These are phyloP conservation scores for Channa maculata DNA, from an alignment of 2,113 vertebrate species.

Conservation along the genomic window DNA sequence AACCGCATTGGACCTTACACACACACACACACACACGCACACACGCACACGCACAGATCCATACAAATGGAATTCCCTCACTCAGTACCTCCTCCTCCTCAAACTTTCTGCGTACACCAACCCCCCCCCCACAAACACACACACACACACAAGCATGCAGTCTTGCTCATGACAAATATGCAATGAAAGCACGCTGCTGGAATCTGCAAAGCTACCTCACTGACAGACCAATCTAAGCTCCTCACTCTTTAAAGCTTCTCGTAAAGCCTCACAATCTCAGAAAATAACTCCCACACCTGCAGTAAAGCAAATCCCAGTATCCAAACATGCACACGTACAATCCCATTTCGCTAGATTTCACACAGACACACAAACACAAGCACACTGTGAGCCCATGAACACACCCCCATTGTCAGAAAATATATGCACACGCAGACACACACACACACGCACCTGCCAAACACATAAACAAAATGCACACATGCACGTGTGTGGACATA, in stretches of 20 bases:
- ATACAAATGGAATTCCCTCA: constrained; percentile 73
- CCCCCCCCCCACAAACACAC: neutral
- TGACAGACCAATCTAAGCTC: constrained; percentile 64
- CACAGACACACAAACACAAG: constrained; percentile 14
- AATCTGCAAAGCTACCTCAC: constrained; percentile 68
- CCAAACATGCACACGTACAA: constrained; percentile 25
- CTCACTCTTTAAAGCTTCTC: constrained; percentile 67
- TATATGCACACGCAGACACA: constrained; percentile 9
- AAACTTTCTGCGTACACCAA: constrained; percentile 61
- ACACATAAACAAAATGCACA: constrained; percentile 62
- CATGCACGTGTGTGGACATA: constrained; percentile 47
- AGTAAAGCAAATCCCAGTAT: constrained; percentile 57
- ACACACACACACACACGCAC: constrained; percentile 9
- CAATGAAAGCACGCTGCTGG: constrained; percentile 61
- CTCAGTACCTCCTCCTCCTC: constrained; percentile 50
- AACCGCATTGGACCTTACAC: constrained; percentile 9
- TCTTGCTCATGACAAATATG: constrained; percentile 65
- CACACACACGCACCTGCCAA: constrained; percentile 32
- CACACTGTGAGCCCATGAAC: constrained; percentile 30
- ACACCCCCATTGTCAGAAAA: constrained; percentile 50
- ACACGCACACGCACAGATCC: constrained; percentile 25
- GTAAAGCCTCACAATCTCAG: constrained; percentile 61
- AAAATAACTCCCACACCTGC: constrained; percentile 76
- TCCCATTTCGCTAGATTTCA: neutral
- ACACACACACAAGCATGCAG: constrained; percentile 26